A percentile compares a stretch with the other conserved stretches of the same genome.
These are phyloP conservation scores for Achatina immaculata DNA, from an alignment of 1,140 invertebrate species.

Conservation along the genomic window DNA sequence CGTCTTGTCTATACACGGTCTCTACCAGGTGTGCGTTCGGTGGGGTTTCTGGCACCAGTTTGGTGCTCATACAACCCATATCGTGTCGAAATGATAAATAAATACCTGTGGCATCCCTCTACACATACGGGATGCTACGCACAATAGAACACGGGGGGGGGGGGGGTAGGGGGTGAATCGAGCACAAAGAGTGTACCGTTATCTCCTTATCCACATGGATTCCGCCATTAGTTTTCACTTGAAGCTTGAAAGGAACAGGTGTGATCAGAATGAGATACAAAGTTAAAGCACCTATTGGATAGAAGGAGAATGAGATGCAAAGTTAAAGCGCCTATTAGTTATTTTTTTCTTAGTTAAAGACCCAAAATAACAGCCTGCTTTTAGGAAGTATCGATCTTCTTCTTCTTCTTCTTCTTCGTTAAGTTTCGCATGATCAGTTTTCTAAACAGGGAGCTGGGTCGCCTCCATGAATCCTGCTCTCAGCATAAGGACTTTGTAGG, in stretches of 20 bases:
- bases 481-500: no score
- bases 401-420: no score
- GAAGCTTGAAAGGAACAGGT: constrained; percentile 35
- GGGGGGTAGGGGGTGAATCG: constrained; percentile 39
- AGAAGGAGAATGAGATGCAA: no score
- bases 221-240: constrained; percentile 50
- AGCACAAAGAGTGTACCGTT: constrained; percentile 46
- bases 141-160: constrained; percentile 21
- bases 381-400: no score
- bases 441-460: no score
- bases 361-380: no score
- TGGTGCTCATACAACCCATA: constrained; percentile 69
- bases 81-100: constrained; percentile 54
- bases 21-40: constrained; percentile 59
- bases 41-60: constrained; percentile 65
- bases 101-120: constrained; percentile 56
- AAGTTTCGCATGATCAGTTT: no score
- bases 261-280: no score
- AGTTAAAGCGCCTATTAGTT: no score
- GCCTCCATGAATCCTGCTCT: no score
- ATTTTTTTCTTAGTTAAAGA: no score
- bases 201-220: constrained; percentile 49
- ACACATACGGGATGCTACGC: constrained; percentile 23
- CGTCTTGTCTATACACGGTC: constrained; percentile 57
- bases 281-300: no score